A percentile compares a stretch with the other conserved stretches of the same genome.
Evolutionary conservation across 1,140 invertebrate genomes (phyloP).

Genomic region (Acromyrmex heyeri): DNA sequence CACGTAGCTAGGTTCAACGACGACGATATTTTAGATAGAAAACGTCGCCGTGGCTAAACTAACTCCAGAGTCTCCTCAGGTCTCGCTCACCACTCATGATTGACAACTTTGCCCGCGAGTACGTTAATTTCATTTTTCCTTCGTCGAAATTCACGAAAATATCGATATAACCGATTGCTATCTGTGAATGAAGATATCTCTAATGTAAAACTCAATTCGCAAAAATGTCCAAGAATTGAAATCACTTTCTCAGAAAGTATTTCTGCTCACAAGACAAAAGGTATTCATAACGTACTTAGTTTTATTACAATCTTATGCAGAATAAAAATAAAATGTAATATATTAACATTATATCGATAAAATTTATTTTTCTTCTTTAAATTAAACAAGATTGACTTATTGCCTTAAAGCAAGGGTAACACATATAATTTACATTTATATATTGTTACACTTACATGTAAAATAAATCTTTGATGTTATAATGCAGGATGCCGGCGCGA

Average conservation of each 20-base stretch:
- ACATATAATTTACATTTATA: too few species aligned
- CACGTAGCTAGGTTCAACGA: conserved; percentile 33
- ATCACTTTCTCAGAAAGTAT: neutral
- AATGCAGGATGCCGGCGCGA: too few species aligned
- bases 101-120: neutral
- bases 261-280: too few species aligned
- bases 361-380: too few species aligned
- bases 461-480: too few species aligned
- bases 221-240: neutral
- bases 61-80: neutral
- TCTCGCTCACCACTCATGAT: conserved; percentile 21
- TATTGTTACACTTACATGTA: too few species aligned
- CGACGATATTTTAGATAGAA: conserved; percentile 47
- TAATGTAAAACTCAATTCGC: neutral
- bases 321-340: too few species aligned
- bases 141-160: neutral
- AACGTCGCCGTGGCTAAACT: conserved; percentile 24
- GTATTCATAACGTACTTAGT: too few species aligned
- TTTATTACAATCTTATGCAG: too few species aligned
- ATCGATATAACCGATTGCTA: neutral
- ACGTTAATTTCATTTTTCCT: conserved; percentile 34
- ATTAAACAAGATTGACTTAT: too few species aligned
- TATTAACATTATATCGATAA: too few species aligned
- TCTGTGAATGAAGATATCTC: neutral
- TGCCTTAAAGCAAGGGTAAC: too few species aligned